Percentiles rank a stretch among this genome's conserved stretches.
Conservation (phyloP, 2,113 vertebrate species). For the Scophthalmus maximus region DNA sequence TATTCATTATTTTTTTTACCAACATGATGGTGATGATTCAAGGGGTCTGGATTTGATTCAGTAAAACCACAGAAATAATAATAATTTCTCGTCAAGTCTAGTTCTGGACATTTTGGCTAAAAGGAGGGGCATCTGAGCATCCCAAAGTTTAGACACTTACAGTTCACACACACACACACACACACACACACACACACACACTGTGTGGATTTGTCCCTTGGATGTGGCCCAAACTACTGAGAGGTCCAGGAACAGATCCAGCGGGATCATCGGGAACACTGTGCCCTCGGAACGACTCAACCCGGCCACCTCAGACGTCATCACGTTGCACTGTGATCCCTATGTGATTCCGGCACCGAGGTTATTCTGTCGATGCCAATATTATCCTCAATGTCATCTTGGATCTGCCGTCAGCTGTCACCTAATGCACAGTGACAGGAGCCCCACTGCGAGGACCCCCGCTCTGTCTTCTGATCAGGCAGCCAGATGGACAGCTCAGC, state of each 20-base stretch:
- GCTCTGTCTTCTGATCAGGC: constrained; percentile 74
- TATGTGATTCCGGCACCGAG: constrained; percentile 54
- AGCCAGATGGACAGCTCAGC: constrained; percentile 78
- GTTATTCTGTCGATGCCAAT: constrained; percentile 67
- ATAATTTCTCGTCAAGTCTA: constrained; percentile 17
- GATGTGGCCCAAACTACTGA: constrained; percentile 38
- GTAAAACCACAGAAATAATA: constrained; percentile 9
- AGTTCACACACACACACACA: background rate
- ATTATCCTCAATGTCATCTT: constrained; percentile 74
- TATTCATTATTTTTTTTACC: background rate
- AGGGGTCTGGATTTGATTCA: constrained; percentile 21
- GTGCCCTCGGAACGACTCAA: constrained; percentile 53
- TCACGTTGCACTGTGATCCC: constrained; percentile 55
- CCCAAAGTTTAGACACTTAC: constrained; percentile 22
- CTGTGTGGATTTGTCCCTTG: constrained; percentile 30
- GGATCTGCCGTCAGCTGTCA: constrained; percentile 58
- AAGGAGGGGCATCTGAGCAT: constrained; percentile 43
- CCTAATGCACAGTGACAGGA: constrained; percentile 75
- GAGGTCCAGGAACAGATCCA: constrained; percentile 50
- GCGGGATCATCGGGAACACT: constrained; percentile 40
- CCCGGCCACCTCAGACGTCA: constrained; percentile 65
- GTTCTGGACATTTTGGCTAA: constrained; percentile 14
- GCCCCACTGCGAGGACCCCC: constrained; percentile 71
- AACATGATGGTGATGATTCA: constrained; percentile 20
- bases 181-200: constrained; percentile 9